Conservation (phyloP, 2,113 vertebrate genomes). For the Dunckerocampus dactyliophorus region DNA sequence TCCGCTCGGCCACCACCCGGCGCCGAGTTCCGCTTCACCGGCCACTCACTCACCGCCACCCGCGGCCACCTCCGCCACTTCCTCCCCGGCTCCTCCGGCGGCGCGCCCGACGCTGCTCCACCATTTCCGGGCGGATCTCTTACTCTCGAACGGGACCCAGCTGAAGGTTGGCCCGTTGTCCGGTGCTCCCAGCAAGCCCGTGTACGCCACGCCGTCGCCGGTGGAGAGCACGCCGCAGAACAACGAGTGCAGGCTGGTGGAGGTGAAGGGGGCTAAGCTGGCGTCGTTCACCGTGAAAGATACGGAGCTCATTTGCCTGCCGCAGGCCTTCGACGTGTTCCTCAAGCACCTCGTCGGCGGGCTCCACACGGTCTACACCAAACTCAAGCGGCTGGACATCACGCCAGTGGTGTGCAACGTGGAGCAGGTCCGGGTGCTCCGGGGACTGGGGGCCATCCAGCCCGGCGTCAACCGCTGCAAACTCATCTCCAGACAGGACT, state of each 20-base stretch:
- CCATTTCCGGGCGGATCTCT: slow-evolving; percentile 82
- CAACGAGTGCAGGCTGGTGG: slow-evolving; percentile 98
- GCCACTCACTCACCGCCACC: slow-evolving; percentile 77
- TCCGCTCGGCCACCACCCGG: slow-evolving; percentile 80
- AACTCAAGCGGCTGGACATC: slow-evolving; percentile 95
- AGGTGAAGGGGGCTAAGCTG: slow-evolving; percentile 92
- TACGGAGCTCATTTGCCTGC: slow-evolving; percentile 93
- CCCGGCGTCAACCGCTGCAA: slow-evolving; percentile 97
- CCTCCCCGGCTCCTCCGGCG: slow-evolving; percentile 65
- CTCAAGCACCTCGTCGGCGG: slow-evolving; percentile 96
- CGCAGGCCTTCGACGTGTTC: slow-evolving; percentile 95
- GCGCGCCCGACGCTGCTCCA: slow-evolving; percentile 72
- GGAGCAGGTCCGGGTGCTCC: slow-evolving; percentile 93
- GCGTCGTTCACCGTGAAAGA: slow-evolving; percentile 94
- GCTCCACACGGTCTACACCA: slow-evolving; percentile 96
- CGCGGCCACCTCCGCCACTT: slow-evolving; percentile 62
- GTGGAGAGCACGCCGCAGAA: slow-evolving; percentile 98
- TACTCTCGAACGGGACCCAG: slow-evolving; percentile 62
- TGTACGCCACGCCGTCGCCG: slow-evolving; percentile 94
- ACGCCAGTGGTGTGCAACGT: slow-evolving; percentile 95
- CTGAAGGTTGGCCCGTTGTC: slow-evolving; percentile 65
- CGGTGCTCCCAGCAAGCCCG: slow-evolving; percentile 78
- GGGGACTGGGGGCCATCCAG: slow-evolving; percentile 93
- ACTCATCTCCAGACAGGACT: slow-evolving; percentile 95
- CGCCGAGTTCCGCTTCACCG: slow-evolving; percentile 81